These are phyloP conservation scores for Dromiciops gliroides DNA, from an alignment of 2,113 vertebrate species.

Conservation along the genomic window DNA sequence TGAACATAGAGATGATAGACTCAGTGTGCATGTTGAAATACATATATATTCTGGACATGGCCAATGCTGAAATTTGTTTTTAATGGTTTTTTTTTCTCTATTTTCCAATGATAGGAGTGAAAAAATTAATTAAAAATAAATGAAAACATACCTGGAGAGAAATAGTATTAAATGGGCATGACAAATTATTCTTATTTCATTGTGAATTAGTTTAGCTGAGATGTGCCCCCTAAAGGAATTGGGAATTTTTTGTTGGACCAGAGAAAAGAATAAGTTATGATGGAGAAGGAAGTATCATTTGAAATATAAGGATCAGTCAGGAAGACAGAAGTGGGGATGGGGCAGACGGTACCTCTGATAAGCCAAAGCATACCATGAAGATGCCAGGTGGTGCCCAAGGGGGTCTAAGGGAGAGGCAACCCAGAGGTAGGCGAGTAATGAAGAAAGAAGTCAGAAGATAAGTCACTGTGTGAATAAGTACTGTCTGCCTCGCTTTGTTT, in stretches of 20 bases:
- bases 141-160: neutral
- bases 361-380: neutral
- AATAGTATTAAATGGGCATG: neutral
- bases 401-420: neutral
- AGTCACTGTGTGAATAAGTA: neutral
- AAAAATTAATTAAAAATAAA: neutral
- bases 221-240: neutral
- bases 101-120: neutral
- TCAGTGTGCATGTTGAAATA: neutral
- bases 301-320: neutral
- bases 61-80: neutral
- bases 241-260: neutral
- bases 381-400: neutral
- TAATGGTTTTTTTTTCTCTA: neutral
- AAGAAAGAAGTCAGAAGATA: neutral
- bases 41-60: neutral
- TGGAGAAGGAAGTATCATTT: neutral
- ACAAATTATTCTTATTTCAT: neutral
- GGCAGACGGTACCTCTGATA: neutral
- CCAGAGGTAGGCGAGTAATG: neutral
- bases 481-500: constrained; percentile 12
- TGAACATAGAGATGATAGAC: neutral
- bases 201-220: neutral
- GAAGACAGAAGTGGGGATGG: neutral
- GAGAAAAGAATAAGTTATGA: neutral